These are phyloP conservation scores for Erebia aethiops DNA, from an alignment of 2,888 invertebrate species.

Conservation along the genomic window DNA sequence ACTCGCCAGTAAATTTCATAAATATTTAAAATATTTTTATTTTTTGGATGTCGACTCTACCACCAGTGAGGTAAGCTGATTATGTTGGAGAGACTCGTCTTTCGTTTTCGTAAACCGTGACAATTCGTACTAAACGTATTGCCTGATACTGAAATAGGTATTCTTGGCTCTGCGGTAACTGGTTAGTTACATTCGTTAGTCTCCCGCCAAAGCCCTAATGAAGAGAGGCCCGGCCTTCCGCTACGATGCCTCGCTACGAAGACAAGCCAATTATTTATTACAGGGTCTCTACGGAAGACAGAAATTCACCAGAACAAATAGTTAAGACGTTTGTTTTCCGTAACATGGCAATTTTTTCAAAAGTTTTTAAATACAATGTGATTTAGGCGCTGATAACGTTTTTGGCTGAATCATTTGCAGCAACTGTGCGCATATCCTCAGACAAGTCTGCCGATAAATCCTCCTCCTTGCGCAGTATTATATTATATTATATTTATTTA, in stretches of 20 bases:
- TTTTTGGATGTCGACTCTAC: no score
- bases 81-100: neutral
- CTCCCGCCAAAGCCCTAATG: constrained; percentile 2
- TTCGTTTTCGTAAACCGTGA: neutral
- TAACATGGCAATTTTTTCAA: neutral
- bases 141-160: neutral
- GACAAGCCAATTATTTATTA: constrained; percentile 6
- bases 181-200: constrained; percentile 16
- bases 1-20: no score
- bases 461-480: no score
- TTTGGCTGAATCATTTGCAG: no score
- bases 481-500: no score
- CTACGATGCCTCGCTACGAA: neutral
- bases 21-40: no score
- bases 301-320: neutral
- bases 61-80: no score
- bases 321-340: neutral
- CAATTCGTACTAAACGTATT: neutral
- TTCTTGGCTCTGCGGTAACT: constrained; percentile 3
- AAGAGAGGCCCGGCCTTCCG: constrained; percentile 7
- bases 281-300: neutral
- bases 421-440: no score
- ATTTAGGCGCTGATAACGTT: no score
- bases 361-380: no score
- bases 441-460: no score